Conservation (phyloP, 2,888 invertebrate genomes). For the Drosophila antonietae region DNA sequence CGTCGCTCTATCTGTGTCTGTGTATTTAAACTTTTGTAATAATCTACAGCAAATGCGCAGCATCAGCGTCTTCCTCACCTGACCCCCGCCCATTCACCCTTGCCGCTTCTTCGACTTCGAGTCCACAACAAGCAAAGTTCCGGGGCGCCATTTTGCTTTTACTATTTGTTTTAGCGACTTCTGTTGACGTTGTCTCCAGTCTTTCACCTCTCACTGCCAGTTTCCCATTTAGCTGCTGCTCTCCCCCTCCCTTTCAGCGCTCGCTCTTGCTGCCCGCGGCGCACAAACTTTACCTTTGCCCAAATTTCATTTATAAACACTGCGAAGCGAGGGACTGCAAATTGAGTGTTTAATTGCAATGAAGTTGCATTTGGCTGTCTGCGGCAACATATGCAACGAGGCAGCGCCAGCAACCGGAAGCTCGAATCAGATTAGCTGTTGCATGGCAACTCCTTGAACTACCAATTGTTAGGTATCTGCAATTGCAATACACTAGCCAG, state of each 20-base stretch:
- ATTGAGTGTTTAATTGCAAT: slow-evolving; percentile 77
- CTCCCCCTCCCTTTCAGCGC: slow-evolving; percentile 11
- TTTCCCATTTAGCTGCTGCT: background rate
- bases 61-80: slow-evolving; percentile 67
- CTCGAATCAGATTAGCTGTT: slow-evolving; percentile 3
- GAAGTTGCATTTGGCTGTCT: slow-evolving; percentile 60
- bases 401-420: slow-evolving; percentile 9
- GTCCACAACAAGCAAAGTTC: slow-evolving; percentile 58
- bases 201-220: slow-evolving; percentile 28
- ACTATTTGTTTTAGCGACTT: slow-evolving; percentile 74
- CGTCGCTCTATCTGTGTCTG: slow-evolving; percentile 47
- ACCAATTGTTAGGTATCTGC: slow-evolving; percentile 15
- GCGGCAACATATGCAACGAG: slow-evolving; percentile 59
- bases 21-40: slow-evolving; percentile 78
- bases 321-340: slow-evolving; percentile 59
- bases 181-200: slow-evolving; percentile 66
- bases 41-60: slow-evolving; percentile 77
- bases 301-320: slow-evolving; percentile 76
- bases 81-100: background rate
- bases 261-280: slow-evolving; percentile 47
- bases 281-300: slow-evolving; percentile 74
- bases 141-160: slow-evolving; percentile 73
- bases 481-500: background rate
- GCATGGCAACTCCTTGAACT: slow-evolving; percentile 35
- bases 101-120: background rate